Conservation (phyloP, 2,888 invertebrate genomes). For the Adineta ricciae region DNA sequence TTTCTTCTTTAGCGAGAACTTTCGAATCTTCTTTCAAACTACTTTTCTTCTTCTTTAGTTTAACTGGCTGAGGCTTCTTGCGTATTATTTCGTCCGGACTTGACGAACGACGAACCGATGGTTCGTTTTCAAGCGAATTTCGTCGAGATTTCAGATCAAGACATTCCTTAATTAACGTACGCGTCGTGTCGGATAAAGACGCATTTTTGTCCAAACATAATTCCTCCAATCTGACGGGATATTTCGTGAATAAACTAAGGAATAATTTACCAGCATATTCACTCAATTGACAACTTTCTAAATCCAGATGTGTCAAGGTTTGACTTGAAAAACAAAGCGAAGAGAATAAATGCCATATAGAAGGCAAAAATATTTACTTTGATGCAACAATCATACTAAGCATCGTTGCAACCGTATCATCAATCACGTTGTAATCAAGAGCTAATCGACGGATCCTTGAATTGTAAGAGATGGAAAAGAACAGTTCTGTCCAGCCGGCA, state of each 20-base stretch:
- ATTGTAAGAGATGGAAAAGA: not conserved
- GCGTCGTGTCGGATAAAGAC: not conserved
- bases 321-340: not conserved
- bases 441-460: not conserved
- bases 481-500: not conserved
- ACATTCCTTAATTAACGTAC: not conserved
- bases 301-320: not conserved
- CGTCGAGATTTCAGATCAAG: not conserved
- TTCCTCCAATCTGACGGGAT: not conserved
- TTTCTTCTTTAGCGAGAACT: not conserved
- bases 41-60: not conserved
- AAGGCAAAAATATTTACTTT: not conserved
- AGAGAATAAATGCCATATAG: not conserved
- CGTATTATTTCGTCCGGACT: too few relatives aligned
- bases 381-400: not conserved
- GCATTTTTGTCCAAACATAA: not conserved
- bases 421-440: not conserved
- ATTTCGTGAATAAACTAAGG: not conserved
- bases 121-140: not conserved
- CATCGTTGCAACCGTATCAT: not conserved
- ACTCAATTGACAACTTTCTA: not conserved
- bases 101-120: not conserved
- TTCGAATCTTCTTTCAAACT: not conserved
- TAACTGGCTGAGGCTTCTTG: not conserved
- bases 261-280: not conserved